Evolutionary conservation across 2,797 vertebrate genomes (phyloP).

Genomic region (Sebastiscus tertius): DNA sequence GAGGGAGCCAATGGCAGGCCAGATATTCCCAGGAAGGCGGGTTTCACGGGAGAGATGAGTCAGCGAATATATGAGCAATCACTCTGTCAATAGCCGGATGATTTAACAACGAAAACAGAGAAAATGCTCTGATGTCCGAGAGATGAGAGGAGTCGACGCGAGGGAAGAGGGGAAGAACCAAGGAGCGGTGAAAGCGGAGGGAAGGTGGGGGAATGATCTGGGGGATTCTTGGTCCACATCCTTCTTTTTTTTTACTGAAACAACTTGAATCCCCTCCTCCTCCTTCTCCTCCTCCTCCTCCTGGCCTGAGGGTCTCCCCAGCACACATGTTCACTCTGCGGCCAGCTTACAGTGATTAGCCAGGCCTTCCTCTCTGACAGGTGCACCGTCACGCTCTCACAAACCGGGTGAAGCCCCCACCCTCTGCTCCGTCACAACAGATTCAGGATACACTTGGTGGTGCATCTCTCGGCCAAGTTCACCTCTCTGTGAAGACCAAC

Average conservation of each 20-base stretch:
- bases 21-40: conserved; percentile 62
- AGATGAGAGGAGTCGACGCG: conserved; percentile 34
- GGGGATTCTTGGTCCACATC: conserved; percentile 50
- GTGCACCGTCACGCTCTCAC: conserved; percentile 68
- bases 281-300: background rate
- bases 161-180: conserved; percentile 55
- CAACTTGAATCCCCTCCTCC: conserved; percentile 32
- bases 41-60: conserved; percentile 68
- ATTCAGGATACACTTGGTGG: conserved; percentile 20
- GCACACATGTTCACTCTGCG: conserved; percentile 51
- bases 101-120: conserved; percentile 66
- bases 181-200: conserved; percentile 35
- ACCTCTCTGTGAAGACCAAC: conserved; percentile 9
- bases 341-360: conserved; percentile 67
- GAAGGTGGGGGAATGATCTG: conserved; percentile 30
- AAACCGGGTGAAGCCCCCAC: background rate
- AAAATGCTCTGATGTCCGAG: conserved; percentile 31
- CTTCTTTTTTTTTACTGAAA: conserved; percentile 33
- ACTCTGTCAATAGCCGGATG: conserved; percentile 45
- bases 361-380: conserved; percentile 71
- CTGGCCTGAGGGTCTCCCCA: conserved; percentile 43
- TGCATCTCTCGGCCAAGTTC: conserved; percentile 16
- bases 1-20: conserved; percentile 59
- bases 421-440: background rate
- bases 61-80: conserved; percentile 55